These are phyloP conservation scores for Lepisosteus oculatus DNA, from an alignment of 2,113 vertebrate species.

Conservation along the genomic window DNA sequence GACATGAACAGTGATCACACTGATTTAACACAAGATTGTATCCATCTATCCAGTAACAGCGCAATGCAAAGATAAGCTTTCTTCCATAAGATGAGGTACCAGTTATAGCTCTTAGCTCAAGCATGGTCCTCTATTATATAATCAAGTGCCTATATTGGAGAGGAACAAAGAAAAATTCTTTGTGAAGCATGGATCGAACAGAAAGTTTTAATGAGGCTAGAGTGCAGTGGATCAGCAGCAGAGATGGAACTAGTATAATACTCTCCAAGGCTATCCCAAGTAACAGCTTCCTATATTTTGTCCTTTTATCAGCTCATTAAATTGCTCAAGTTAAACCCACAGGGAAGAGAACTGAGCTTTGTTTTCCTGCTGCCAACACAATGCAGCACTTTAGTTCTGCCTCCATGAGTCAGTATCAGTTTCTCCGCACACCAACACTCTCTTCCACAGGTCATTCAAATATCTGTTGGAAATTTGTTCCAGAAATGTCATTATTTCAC, in stretches of 20 bases:
- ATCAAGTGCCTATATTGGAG: neutral
- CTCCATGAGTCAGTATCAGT: neutral
- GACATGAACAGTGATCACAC: too few species aligned
- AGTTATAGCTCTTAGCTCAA: neutral
- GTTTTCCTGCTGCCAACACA: neutral
- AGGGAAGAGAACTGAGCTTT: neutral
- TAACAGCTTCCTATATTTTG: neutral
- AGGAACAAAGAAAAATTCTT: neutral
- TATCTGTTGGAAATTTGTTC: too few species aligned
- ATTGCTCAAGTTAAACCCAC: neutral
- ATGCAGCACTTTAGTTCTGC: neutral
- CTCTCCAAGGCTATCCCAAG: neutral
- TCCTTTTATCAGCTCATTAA: neutral
- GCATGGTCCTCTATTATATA: neutral
- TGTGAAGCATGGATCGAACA: neutral
- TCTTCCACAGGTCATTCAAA: too few species aligned
- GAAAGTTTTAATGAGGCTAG: neutral
- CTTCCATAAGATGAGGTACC: too few species aligned
- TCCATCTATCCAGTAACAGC: too few species aligned
- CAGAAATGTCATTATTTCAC: too few species aligned
- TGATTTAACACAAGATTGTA: too few species aligned
- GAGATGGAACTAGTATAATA: neutral
- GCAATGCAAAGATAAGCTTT: too few species aligned
- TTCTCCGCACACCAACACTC: too few species aligned
- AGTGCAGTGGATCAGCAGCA: neutral